Percentiles rank a stretch among this genome's conserved stretches.
Evolutionary conservation across 1,140 invertebrate species (phyloP).

Genomic region (Amphibalanus amphitrite): DNA sequence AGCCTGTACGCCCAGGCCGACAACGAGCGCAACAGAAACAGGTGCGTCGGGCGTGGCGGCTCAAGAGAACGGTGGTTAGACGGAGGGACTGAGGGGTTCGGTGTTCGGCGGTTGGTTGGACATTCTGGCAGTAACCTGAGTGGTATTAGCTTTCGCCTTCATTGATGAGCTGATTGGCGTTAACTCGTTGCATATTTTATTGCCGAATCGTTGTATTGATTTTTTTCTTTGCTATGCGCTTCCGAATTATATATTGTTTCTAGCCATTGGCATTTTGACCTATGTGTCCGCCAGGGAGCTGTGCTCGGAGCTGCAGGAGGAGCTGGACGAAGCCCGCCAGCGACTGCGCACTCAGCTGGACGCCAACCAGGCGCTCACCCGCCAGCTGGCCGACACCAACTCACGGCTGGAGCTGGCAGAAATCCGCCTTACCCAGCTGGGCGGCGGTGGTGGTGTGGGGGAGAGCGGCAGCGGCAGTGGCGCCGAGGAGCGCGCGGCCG

Average conservation of each 20-base stretch:
- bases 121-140: too few species aligned
- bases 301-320: conserved; percentile 19
- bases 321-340: conserved; percentile 18
- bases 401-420: conserved; percentile 43
- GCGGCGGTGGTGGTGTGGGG: conserved; percentile 9
- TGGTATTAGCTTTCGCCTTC: too few species aligned
- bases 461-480: too few species aligned
- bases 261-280: too few species aligned
- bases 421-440: conserved; percentile 46
- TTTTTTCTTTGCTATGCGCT: too few species aligned
- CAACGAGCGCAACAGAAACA: neutral
- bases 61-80: too few species aligned
- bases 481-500: conserved; percentile 18
- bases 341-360: conserved; percentile 34
- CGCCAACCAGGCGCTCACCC: conserved; percentile 34
- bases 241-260: too few species aligned
- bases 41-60: neutral
- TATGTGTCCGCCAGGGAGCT: conserved; percentile 12
- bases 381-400: conserved; percentile 38
- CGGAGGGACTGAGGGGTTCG: too few species aligned
- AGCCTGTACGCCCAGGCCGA: neutral
- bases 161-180: too few species aligned
- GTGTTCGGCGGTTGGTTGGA: too few species aligned
- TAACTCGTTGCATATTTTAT: too few species aligned
- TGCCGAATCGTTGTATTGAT: too few species aligned